Base-by-base conservation (phyloP, 2,888 invertebrate species). In the Lasiommata megera region DNA sequence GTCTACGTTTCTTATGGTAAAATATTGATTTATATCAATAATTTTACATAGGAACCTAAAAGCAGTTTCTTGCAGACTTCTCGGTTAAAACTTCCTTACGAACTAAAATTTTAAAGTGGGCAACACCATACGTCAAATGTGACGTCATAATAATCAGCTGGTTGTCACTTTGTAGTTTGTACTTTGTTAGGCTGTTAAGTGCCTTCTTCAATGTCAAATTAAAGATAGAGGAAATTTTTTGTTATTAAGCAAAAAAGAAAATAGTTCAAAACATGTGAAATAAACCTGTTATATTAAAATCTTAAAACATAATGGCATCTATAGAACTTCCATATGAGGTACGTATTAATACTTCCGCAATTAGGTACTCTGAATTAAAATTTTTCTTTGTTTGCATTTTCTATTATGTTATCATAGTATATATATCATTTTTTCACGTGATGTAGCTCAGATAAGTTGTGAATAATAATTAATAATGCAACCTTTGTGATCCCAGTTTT, bases 241-340 rank as follows among this genome's bases (percentile, higher is more conserved):
- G 5, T n/a, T 12, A 18, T 6, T n/a, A 16, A 5, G 53, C 9
- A 40, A 5, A 28, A 34, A 46, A 37, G 34, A 34, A 16, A 51
- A 56, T 28, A 40, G 14, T 43, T 46, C 23, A 11, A 46, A 62
- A 23, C 34, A 60, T 62, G 62, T 62, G 52, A 60, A 57, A 56
- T 38, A 54, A 40, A 40, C 9, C 40, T 7, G 11, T 23, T 12
- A 18, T 1, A 37, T 18, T 37, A 48, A 8, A 48, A 44, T 28
- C 40, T 16, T n/a, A 44, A 14, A 8, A 11, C 36, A 56, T 12
- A 46, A 64, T 64, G 64, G 60, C 62, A 65, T 44, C 58, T 73
- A 82, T 86, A 83, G 85, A 84, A 58, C 74, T 89, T 29, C 89
- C 89, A 1, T 84, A 76, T 63, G 89, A 89, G 79, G 89, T 88